Conservation (phyloP, 2,888 invertebrate genomes). For the Cataglyphis albicans region DNA sequence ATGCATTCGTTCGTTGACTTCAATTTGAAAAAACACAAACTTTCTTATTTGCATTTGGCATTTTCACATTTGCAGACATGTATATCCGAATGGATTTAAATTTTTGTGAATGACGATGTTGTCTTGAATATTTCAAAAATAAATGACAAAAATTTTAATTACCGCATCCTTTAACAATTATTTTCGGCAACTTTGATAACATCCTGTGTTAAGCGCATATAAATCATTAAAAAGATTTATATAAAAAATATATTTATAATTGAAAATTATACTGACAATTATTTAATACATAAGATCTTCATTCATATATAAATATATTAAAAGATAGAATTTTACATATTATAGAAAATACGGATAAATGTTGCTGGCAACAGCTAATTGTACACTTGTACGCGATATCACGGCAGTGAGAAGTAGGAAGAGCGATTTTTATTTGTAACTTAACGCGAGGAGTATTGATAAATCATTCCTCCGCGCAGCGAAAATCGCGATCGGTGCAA, state of each 20-base stretch:
- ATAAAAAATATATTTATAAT: neutral
- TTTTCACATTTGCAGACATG: neutral
- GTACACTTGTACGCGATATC: constrained; percentile 41
- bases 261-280: neutral
- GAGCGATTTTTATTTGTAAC: constrained; percentile 34
- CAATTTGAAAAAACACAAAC: neutral
- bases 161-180: neutral
- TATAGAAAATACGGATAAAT: constrained; percentile 22
- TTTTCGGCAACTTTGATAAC: neutral
- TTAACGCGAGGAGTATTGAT: constrained; percentile 48
- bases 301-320: constrained; percentile 1
- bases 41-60: neutral
- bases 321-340: constrained; percentile 3
- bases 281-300: neutral
- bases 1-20: neutral
- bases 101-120: neutral
- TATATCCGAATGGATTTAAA: neutral
- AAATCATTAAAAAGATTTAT: neutral
- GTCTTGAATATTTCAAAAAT: neutral
- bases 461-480: constrained; percentile 30
- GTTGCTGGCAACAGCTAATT: constrained; percentile 34
- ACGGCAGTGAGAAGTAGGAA: constrained; percentile 41
- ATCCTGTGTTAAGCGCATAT: neutral
- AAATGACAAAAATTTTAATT: neutral
- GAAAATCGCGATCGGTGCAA: constrained; percentile 49